These are phyloP conservation scores for Planococcus citri DNA, from an alignment of 1,140 invertebrate species.

Conservation along the genomic window DNA sequence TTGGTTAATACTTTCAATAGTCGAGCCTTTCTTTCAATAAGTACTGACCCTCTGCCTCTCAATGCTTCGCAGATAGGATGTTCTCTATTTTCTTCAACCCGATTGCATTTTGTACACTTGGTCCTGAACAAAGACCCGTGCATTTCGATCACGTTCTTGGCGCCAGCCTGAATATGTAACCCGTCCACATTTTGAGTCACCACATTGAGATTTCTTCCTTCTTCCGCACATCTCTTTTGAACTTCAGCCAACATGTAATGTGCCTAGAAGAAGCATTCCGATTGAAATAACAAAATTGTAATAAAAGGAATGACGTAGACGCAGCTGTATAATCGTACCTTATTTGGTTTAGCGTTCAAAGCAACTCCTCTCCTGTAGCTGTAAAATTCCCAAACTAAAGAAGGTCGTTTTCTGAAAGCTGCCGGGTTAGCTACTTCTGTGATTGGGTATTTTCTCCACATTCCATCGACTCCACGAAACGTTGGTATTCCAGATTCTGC, in stretches of 20 bases:
- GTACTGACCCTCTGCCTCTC: conserved; percentile 41
- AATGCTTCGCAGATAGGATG: conserved; percentile 70
- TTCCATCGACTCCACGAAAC: conserved; percentile 61
- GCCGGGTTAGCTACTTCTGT: conserved; percentile 49
- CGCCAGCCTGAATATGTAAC: conserved; percentile 70
- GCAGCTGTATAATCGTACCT: no score
- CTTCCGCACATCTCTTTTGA: conserved; percentile 46
- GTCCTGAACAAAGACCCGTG: conserved; percentile 78
- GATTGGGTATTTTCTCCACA: conserved; percentile 59
- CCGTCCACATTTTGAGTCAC: conserved; percentile 92
- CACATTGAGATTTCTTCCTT: conserved; percentile 47
- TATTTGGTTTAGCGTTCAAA: conserved; percentile 48
- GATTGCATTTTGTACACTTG: conserved; percentile 63
- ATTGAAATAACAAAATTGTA: not conserved
- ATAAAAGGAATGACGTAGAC: conserved; percentile 22
- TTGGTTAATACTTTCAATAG: not conserved
- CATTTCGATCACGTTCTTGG: conserved; percentile 69
- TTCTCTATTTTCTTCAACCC: conserved; percentile 52
- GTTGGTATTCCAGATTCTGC: conserved; percentile 73
- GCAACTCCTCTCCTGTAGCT: conserved; percentile 57
- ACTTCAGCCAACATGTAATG: conserved; percentile 66
- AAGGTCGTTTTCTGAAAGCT: conserved; percentile 52
- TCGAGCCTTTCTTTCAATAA: conserved; percentile 22
- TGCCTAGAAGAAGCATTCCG: conserved; percentile 42
- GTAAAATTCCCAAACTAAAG: conserved; percentile 69